Evolutionary conservation across 2,888 invertebrate species (phyloP).

Genomic region (Melinaea marsaeus): DNA sequence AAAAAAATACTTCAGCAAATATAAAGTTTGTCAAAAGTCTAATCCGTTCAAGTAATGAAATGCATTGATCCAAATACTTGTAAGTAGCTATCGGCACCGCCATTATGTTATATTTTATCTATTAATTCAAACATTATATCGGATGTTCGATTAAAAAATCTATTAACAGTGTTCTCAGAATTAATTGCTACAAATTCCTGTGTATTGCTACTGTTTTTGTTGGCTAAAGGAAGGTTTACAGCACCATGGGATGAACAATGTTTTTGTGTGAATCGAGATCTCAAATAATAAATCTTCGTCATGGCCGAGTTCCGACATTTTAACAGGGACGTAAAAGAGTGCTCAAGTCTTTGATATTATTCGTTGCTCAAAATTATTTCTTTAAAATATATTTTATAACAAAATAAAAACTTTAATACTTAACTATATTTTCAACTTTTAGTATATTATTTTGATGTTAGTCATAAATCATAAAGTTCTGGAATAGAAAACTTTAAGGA

Average conservation of each 20-base stretch:
- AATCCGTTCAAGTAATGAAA: no score
- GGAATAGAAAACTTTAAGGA: no score
- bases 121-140: no score
- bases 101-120: no score
- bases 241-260: conserved; percentile 16
- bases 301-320: conserved; percentile 27
- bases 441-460: no score
- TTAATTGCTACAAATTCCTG: conserved; percentile 18
- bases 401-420: conserved; percentile 12
- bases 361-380: conserved; percentile 21
- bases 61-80: no score
- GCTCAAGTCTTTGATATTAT: conserved; percentile 26
- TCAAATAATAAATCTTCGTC: conserved; percentile 30
- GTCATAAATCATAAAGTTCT: no score
- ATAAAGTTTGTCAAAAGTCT: no score
- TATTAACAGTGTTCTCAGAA: conserved; percentile 5
- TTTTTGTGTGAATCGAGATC: conserved; percentile 24
- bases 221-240: conserved; percentile 7
- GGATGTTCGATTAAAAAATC: no score
- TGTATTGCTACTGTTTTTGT: conserved; percentile 20
- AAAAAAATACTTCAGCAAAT: no score
- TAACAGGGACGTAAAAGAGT: conserved; percentile 30
- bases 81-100: no score
- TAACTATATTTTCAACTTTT: no score
- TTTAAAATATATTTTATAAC: conserved; percentile 20